These are phyloP conservation scores for Microctenopoma lineatum DNA, from an alignment of 2,797 vertebrate genomes.

Conservation along the genomic window DNA sequence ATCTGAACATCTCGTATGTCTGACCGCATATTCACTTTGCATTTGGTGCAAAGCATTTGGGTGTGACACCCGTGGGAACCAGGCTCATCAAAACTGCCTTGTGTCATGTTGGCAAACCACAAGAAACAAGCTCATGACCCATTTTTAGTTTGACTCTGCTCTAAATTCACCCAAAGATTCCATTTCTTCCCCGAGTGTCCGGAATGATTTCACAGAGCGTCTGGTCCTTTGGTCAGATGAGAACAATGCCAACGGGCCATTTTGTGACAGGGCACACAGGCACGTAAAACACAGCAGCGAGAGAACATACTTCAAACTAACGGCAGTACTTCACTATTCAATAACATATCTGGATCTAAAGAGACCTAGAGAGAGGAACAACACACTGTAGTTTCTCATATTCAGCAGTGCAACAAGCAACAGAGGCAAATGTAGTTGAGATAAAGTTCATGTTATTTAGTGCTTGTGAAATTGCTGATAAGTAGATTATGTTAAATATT, in stretches of 20 bases:
- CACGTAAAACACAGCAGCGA: neutral
- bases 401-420: conserved; percentile 3
- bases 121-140: conserved; percentile 47
- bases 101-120: conserved; percentile 45
- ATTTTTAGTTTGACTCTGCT: conserved; percentile 30
- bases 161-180: conserved; percentile 24
- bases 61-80: conserved; percentile 33
- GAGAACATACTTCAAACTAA: neutral
- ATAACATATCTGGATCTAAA: no score
- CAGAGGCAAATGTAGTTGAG: neutral
- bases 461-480: conserved; percentile 23
- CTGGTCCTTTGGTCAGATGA: conserved; percentile 5
- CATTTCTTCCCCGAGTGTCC: neutral
- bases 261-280: neutral
- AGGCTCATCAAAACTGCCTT: conserved; percentile 44
- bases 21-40: conserved; percentile 46
- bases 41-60: conserved; percentile 21
- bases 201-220: conserved; percentile 3
- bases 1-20: conserved; percentile 17
- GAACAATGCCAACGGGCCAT: neutral
- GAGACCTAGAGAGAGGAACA: no score
- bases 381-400: no score
- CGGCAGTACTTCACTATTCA: neutral
- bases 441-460: conserved; percentile 11
- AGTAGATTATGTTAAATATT: conserved; percentile 8